Conservation (phyloP, 2,113 vertebrate species). For the Pantherophis guttatus region DNA sequence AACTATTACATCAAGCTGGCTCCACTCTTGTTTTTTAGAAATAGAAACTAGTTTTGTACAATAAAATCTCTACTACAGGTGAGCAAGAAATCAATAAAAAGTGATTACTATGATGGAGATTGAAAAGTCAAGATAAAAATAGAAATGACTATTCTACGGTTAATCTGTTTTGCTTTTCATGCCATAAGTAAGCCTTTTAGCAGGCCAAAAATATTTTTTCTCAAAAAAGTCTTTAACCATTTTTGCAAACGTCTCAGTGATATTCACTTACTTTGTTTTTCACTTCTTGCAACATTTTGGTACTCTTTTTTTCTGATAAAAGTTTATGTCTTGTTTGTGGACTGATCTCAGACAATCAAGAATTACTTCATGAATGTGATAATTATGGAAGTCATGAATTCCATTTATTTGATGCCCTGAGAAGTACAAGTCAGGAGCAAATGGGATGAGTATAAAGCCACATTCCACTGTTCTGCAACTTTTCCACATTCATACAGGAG, state of each 20-base stretch:
- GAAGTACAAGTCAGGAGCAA: not conserved
- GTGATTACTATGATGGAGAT: too few species aligned
- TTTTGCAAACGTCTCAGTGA: not conserved
- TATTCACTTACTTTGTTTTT: not conserved
- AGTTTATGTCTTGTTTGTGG: not conserved
- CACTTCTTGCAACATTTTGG: not conserved
- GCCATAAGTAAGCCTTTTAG: not conserved
- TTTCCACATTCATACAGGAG: not conserved
- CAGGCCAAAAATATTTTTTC: not conserved
- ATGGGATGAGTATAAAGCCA: not conserved
- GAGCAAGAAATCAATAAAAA: not conserved
- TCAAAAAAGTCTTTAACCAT: not conserved
- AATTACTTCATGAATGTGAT: not conserved
- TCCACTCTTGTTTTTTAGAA: not conserved
- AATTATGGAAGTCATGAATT: not conserved
- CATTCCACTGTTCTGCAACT: not conserved
- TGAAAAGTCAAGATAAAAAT: not conserved
- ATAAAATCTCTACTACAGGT: not conserved
- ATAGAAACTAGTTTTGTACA: not conserved
- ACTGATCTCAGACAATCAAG: not conserved
- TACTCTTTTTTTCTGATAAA: not conserved
- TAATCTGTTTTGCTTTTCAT: not conserved
- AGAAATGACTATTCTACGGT: not conserved
- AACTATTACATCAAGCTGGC: not conserved
- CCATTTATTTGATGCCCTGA: not conserved